phyloP scores from a whole-genome alignment of 2,888 invertebrate genomes.

The Drosophila birchii region DNA sequence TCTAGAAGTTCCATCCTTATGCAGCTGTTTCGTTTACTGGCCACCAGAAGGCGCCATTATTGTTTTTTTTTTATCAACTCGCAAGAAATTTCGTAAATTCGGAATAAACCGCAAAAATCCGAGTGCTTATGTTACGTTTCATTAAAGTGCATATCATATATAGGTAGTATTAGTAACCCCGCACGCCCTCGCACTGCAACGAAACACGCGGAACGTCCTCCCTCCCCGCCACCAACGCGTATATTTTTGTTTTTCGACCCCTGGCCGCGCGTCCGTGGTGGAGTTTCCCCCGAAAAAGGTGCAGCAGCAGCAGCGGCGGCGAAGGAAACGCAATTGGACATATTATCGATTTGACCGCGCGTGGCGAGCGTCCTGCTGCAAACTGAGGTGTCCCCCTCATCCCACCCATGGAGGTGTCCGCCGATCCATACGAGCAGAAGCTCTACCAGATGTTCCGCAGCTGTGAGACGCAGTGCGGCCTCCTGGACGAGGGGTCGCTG shows the following conservation, averaged over 20 bases:
- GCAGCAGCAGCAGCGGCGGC: slow-evolving; percentile 30
- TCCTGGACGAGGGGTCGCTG: slow-evolving; percentile 89
- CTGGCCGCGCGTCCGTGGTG: slow-evolving; percentile 32
- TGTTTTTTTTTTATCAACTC: slow-evolving; percentile 59
- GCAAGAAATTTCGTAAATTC: slow-evolving; percentile 43
- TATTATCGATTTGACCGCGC: slow-evolving; percentile 66
- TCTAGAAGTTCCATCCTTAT: background rate
- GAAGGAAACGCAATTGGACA: slow-evolving; percentile 37
- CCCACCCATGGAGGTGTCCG: slow-evolving; percentile 71
- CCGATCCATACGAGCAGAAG: slow-evolving; percentile 93
- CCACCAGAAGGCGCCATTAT: slow-evolving; percentile 44
- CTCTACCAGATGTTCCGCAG: slow-evolving; percentile 92
- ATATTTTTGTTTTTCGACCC: slow-evolving; percentile 40
- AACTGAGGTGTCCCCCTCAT: slow-evolving; percentile 26
- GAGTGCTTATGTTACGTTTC: slow-evolving; percentile 37
- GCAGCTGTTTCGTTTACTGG: slow-evolving; percentile 2
- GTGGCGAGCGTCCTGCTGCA: slow-evolving; percentile 33
- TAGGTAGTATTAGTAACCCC: slow-evolving; percentile 21
- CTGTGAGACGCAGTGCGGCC: slow-evolving; percentile 89
- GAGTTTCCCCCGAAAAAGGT: slow-evolving; percentile 31
- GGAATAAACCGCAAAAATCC: slow-evolving; percentile 26
- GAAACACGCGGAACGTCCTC: slow-evolving; percentile 25
- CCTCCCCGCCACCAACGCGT: slow-evolving; percentile 16
- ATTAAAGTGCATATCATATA: slow-evolving; percentile 38
- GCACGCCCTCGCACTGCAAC: background rate